Base-by-base conservation (phyloP, 2,797 vertebrate species). In the Streptopelia turtur region DNA sequence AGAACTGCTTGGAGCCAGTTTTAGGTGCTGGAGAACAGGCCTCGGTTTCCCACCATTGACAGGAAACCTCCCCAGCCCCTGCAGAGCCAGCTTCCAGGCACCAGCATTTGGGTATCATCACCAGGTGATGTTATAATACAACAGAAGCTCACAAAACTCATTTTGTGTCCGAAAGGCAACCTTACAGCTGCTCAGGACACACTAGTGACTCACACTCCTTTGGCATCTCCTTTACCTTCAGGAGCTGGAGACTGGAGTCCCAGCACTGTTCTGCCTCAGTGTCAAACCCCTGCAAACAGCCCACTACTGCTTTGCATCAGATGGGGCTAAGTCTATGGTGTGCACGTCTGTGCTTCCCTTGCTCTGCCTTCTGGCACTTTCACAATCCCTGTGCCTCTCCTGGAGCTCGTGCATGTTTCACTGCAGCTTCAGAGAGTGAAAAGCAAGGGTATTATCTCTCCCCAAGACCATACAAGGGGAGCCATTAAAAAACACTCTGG, bases 241-340 rank as follows among this genome's bases (percentile, higher is more conserved):
- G 7, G 18, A 60, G 33, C 31, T 5, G 8, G 43, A 57, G 23
- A 45, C 3, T 27, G 24, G 18, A 53, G 30, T 49, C 25, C 21
- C 37, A 61, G 31, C 6, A 61, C 24, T 21, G 8, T 18, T 52
- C 45, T 76, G 39, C 35, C 52, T 37, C 55, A 8, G 3, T 47
- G 30, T 14, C 37, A 64, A 37, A 77, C 4, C 3, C 4, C 33
- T 50, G 53, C 25, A 33, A 79, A 64, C 23, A 71, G 35, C 27
- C 22, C 3, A 1, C 17, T 33, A 47, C 27, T 4, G 3, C 30
- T 49, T 16, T 25, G 9, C 1, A 0, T 0, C 0, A 41, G 9
- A 61, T 25, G 14, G 13, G 6, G 9, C 10, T 41, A 82, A 91
- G 50, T 15, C 59, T 27, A 23, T 5, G 5, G 9, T 52, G 39